Percentiles rank a stretch among this genome's conserved stretches.
phyloP scores from a whole-genome alignment of 2,113 vertebrate species.

The Todiramphus saurophagus region DNA sequence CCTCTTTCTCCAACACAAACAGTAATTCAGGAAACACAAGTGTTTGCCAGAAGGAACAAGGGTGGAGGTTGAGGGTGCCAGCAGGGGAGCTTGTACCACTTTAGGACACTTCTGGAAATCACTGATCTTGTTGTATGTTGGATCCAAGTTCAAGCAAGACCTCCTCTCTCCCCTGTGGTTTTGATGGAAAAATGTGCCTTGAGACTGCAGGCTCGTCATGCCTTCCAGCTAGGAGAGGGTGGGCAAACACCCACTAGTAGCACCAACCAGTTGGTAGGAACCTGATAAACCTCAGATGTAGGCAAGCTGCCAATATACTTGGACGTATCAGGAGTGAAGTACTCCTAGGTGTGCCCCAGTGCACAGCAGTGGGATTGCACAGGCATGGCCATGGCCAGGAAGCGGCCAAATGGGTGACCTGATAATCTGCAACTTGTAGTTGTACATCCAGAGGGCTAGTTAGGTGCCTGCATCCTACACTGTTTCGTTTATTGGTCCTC shows the following conservation, averaged over 20 bases:
- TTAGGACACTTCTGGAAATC: neutral
- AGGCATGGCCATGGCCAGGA: neutral
- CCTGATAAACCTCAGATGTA: neutral
- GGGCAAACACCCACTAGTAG: neutral
- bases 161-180: neutral
- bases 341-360: accelerated
- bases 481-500: neutral
- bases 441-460: neutral
- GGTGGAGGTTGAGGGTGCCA: neutral
- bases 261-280: neutral
- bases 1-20: neutral
- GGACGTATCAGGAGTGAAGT: no score
- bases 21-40: neutral
- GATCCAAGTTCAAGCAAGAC: neutral
- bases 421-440: neutral
- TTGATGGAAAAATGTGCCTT: neutral
- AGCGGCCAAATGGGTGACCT: neutral
- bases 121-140: neutral
- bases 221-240: neutral
- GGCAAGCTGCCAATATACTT: neutral
- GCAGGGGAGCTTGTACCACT: neutral
- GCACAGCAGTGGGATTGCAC: no score
- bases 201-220: neutral
- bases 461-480: neutral
- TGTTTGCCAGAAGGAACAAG: neutral